Evolutionary conservation across 2,797 vertebrate species (phyloP).

Genomic region (Anguilla megastoma): DNA sequence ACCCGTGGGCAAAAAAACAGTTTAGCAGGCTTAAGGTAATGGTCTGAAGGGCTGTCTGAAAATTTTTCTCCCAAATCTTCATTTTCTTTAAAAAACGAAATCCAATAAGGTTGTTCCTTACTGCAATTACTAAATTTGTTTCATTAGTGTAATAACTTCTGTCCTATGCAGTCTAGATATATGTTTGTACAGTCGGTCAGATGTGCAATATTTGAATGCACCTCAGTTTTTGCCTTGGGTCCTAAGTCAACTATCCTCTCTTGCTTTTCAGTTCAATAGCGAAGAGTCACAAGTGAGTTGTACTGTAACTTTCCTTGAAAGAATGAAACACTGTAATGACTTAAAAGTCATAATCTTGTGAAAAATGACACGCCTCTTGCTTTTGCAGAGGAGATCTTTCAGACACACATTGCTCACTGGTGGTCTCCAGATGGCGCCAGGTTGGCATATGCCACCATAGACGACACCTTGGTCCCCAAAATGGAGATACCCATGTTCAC

Average conservation of each 20-base stretch:
- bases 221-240: background rate
- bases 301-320: background rate
- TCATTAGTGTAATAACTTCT: background rate
- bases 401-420: constrained; percentile 94
- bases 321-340: background rate
- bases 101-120: background rate
- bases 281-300: background rate
- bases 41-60: no score
- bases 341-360: background rate
- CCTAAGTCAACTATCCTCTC: background rate
- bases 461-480: constrained; percentile 86
- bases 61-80: no score
- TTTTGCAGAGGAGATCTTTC: constrained; percentile 89
- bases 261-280: background rate
- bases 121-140: background rate
- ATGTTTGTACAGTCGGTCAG: background rate
- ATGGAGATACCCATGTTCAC: constrained; percentile 96
- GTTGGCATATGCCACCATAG: constrained; percentile 91
- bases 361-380: constrained; percentile 1
- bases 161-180: background rate
- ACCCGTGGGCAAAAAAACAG: no score
- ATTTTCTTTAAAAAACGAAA: background rate
- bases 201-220: background rate
- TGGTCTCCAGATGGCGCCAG: constrained; percentile 95
- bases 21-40: no score